Percentiles rank a stretch among this genome's conserved stretches.
These are phyloP conservation scores for Cariama cristata DNA, from an alignment of 2,113 vertebrate species.

Conservation along the genomic window DNA sequence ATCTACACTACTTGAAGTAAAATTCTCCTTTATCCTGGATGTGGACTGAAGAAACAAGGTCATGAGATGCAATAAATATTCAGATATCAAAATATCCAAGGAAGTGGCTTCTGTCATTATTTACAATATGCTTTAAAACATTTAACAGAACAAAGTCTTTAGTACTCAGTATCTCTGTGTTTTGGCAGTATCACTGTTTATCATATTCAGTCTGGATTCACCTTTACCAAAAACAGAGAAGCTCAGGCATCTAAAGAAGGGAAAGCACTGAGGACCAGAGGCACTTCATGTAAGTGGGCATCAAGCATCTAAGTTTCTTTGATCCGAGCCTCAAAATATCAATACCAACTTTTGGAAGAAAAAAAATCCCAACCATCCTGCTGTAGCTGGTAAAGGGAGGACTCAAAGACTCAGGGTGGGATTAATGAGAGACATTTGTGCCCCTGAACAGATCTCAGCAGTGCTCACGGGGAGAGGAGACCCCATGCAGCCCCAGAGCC, in stretches of 20 bases:
- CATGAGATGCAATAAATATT: neutral
- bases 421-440: neutral
- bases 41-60: neutral
- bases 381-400: neutral
- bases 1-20: neutral
- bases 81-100: neutral
- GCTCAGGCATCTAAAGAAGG: neutral
- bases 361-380: neutral
- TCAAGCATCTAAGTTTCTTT: neutral
- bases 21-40: neutral
- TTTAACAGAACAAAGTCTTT: neutral
- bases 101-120: rapidly evolving
- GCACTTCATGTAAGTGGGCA: neutral
- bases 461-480: neutral
- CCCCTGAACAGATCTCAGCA: neutral
- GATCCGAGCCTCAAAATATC: neutral
- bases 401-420: neutral
- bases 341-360: neutral
- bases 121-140: neutral
- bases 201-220: neutral
- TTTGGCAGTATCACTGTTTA: neutral
- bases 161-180: neutral
- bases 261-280: neutral
- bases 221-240: neutral
- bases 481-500: neutral